These are phyloP conservation scores for Drosophila paracracens DNA, from an alignment of 2,888 invertebrate genomes.

Conservation along the genomic window DNA sequence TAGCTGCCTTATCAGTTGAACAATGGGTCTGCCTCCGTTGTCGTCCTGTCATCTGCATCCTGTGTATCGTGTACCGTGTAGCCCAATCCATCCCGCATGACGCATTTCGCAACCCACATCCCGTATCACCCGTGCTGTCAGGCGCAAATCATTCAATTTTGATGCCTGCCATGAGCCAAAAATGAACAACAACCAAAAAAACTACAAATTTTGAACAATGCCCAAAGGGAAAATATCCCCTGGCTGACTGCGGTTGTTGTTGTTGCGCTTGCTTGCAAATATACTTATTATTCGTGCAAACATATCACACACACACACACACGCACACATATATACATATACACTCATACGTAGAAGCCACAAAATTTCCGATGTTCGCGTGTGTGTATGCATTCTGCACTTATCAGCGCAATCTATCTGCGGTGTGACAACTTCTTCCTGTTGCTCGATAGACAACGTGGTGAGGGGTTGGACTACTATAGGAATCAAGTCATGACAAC, in stretches of 20 bases:
- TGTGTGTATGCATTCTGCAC: slow-evolving; percentile 66
- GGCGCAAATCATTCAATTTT: slow-evolving; percentile 59
- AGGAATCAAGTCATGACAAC: slow-evolving; percentile 18
- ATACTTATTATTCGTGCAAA: slow-evolving; percentile 56
- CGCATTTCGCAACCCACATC: neutral
- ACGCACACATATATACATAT: slow-evolving; percentile 16
- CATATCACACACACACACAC: slow-evolving; percentile 30
- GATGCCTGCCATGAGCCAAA: slow-evolving; percentile 37
- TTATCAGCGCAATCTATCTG: slow-evolving; percentile 76
- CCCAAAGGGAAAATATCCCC: slow-evolving; percentile 30
- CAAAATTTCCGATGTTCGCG: slow-evolving; percentile 61
- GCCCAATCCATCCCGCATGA: slow-evolving; percentile 27
- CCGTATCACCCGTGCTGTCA: slow-evolving; percentile 34
- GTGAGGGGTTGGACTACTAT: neutral
- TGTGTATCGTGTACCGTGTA: slow-evolving; percentile 11
- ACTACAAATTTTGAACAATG: slow-evolving; percentile 53
- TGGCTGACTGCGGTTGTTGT: slow-evolving; percentile 35
- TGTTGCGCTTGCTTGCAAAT: slow-evolving; percentile 54
- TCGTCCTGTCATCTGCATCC: slow-evolving; percentile 49
- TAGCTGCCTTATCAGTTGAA: slow-evolving; percentile 62
- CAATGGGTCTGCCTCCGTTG: slow-evolving; percentile 59
- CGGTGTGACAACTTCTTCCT: slow-evolving; percentile 64
- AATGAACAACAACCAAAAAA: slow-evolving; percentile 16
- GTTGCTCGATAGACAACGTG: slow-evolving; percentile 48
- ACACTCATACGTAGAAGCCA: slow-evolving; percentile 33